Conservation (phyloP, 2,113 vertebrate genomes). For the Cebidichthys violaceus region DNA sequence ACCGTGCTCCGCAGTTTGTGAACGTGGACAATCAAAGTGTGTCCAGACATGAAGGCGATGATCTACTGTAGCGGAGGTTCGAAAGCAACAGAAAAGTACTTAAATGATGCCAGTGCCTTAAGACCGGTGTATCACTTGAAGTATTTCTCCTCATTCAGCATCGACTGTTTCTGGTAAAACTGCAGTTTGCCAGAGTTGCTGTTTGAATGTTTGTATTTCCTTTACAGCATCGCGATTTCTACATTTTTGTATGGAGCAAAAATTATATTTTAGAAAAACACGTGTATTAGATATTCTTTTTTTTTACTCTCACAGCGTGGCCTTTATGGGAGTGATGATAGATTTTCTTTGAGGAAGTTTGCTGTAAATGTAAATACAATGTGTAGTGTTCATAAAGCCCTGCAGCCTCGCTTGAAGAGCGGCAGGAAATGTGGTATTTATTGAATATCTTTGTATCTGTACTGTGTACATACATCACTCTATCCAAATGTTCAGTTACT, state of each 20-base stretch:
- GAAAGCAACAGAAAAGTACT: slow-evolving; percentile 76
- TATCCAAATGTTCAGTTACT: slow-evolving; percentile 74
- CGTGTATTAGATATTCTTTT: slow-evolving; percentile 52
- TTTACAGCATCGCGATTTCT: slow-evolving; percentile 36
- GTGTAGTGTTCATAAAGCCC: slow-evolving; percentile 64
- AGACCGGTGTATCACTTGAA: slow-evolving; percentile 64
- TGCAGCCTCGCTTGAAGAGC: slow-evolving; percentile 59
- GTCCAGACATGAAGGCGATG: slow-evolving; percentile 31
- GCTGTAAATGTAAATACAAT: slow-evolving; percentile 78
- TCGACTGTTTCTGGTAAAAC: slow-evolving; percentile 45
- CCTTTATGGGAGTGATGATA: slow-evolving; percentile 62
- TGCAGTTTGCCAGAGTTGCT: slow-evolving; percentile 29
- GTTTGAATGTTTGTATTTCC: slow-evolving; percentile 44
- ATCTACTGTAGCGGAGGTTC: slow-evolving; percentile 30
- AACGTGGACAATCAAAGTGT: slow-evolving; percentile 34
- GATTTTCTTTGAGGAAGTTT: slow-evolving; percentile 41
- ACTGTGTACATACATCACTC: slow-evolving; percentile 79
- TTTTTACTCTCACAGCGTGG: slow-evolving; percentile 59
- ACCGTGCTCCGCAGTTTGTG: neutral
- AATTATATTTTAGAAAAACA: slow-evolving; percentile 65
- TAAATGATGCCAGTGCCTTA: slow-evolving; percentile 76
- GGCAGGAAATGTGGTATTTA: slow-evolving; percentile 77
- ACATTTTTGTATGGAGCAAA: slow-evolving; percentile 45
- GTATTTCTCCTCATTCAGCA: slow-evolving; percentile 50
- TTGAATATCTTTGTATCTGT: slow-evolving; percentile 82